These are phyloP conservation scores for Epirrhoe tristata DNA, from an alignment of 2,888 invertebrate genomes.

Conservation along the genomic window DNA sequence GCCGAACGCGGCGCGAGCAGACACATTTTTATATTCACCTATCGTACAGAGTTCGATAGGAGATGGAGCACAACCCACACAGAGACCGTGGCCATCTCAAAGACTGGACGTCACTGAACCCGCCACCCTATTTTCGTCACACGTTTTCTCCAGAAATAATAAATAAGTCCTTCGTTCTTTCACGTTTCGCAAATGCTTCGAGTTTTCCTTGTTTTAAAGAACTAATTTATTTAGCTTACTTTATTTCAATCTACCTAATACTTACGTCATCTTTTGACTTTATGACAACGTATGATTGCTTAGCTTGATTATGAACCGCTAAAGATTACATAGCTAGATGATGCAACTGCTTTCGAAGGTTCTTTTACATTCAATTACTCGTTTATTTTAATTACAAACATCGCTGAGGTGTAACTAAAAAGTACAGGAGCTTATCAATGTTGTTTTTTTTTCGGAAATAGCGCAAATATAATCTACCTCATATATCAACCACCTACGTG, in stretches of 20 bases:
- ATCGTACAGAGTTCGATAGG: slow-evolving; percentile 21
- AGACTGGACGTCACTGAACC: slow-evolving; percentile 63
- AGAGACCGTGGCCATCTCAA: slow-evolving; percentile 14
- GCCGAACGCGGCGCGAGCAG: slow-evolving; percentile 36
- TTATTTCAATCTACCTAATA: background rate
- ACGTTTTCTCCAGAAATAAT: slow-evolving; percentile 74
- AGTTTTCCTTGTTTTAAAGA: slow-evolving; percentile 7
- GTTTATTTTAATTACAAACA: background rate
- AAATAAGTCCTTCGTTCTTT: slow-evolving; percentile 49
- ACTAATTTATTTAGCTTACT: slow-evolving; percentile 3
- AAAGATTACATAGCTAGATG: background rate
- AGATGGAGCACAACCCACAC: slow-evolving; percentile 27
- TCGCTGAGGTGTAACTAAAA: background rate
- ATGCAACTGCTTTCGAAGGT: background rate
- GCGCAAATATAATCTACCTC: slow-evolving; percentile 15
- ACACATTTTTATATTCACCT: slow-evolving; percentile 40
- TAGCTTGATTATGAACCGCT: background rate
- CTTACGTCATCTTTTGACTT: background rate
- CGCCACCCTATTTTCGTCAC: slow-evolving; percentile 71
- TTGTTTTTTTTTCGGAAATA: slow-evolving; percentile 8
- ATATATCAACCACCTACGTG: slow-evolving; percentile 34
- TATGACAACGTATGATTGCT: background rate
- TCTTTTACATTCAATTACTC: background rate
- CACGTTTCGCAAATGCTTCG: slow-evolving; percentile 37
- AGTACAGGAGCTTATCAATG: background rate